phyloP scores from a whole-genome alignment of 2,113 vertebrate genomes.

The Paramormyrops kingsleyae region DNA sequence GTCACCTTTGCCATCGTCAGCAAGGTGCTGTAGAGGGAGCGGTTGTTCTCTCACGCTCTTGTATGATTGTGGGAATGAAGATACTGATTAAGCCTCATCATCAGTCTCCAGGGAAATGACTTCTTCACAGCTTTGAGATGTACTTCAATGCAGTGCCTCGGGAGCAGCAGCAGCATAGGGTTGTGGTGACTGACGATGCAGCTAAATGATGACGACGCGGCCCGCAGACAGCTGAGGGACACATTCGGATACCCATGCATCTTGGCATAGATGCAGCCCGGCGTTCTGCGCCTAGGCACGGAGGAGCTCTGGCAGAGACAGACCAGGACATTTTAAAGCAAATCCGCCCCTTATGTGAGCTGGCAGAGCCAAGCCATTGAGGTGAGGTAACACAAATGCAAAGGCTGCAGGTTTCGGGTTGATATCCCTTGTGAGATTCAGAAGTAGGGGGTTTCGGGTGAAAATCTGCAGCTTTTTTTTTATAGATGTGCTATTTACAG shows the following conservation, averaged over 20 bases:
- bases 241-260: not conserved
- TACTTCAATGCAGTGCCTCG: not conserved
- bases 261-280: not conserved
- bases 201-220: not conserved
- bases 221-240: not conserved
- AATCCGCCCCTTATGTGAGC: not conserved
- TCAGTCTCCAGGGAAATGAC: not conserved
- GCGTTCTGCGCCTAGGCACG: not conserved
- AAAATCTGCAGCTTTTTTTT: constrained; percentile 43
- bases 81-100: not conserved
- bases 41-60: not conserved
- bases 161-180: not conserved
- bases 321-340: not conserved
- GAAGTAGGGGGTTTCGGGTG: constrained; percentile 29
- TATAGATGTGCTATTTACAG: constrained; percentile 54
- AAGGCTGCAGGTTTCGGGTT: not conserved
- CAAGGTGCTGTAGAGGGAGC: not conserved
- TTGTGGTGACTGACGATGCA: too few species aligned
- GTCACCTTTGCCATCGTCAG: not conserved
- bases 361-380: not conserved
- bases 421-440: constrained; percentile 6
- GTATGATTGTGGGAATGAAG: constrained; percentile 23
- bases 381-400: not conserved
- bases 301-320: not conserved
- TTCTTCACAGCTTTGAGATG: not conserved